Base-by-base conservation (phyloP, 2,888 invertebrate genomes). In the Hololepta plana region DNA sequence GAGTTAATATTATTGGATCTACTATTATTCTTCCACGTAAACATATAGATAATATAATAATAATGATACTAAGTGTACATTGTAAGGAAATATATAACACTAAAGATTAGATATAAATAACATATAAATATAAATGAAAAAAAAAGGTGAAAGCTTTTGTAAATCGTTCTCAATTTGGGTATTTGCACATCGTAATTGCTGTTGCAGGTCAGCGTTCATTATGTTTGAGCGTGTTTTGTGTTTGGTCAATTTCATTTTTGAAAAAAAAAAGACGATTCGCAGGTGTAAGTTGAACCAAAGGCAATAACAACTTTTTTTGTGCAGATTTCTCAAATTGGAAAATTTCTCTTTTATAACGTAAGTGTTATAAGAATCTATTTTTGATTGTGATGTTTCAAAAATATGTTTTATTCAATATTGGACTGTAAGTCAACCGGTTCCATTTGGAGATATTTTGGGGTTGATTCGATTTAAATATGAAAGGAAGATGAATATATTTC, bases 111-210 rank as follows among this genome's bases (percentile, higher is more conserved):
- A n/a, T n/a, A n/a, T n/a, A n/a, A n/a, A n/a, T n/a, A n/a, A n/a
- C n/a, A n/a, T n/a, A n/a, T n/a, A n/a, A n/a, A n/a, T n/a, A n/a
- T n/a, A n/a, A n/a, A n/a, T n/a, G n/a, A n/a, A n/a, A n/a, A n/a
- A n/a, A n/a, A n/a, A n/a, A n/a, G n/a, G n/a, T n/a, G n/a, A n/a
- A n/a, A n/a, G n/a, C n/a, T n/a, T n/a, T 30, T 30, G 14, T 15
- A 31, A 31, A 25, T 31, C 28, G 31, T 28, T 31, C 24, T 33
- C 31, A 31, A 31, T 33, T 15, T 28, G 28, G 21, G 31, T 31
- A 31, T 31, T 28, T 33, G 33, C 28, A 33, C 26, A 31, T 31
- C 26, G 30, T 31, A 31, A 23, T 33, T 33, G 31, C n/a, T 33
- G 33, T 33, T 31, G 33, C 28, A 31, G 28, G 15, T 26, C 28